Percentiles rank a stretch among this genome's conserved stretches.
Evolutionary conservation across 2,888 invertebrate genomes (phyloP).

Genomic region (Tricholauxania praeusta): DNA sequence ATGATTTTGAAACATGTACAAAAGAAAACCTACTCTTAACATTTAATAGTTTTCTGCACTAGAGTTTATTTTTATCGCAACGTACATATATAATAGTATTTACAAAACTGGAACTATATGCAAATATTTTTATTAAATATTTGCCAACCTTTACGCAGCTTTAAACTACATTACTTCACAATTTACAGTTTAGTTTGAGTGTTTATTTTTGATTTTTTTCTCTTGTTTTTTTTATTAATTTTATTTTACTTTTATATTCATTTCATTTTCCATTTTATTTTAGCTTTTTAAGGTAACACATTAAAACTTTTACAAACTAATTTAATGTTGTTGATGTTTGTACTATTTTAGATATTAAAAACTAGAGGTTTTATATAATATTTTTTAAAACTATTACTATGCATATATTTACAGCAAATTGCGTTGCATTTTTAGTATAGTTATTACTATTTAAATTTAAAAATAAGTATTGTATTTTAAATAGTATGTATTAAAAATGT

Average conservation of each 20-base stretch:
- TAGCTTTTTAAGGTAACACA: constrained; percentile 12
- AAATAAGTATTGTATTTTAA: too few relatives aligned
- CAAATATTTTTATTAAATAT: constrained; percentile 19
- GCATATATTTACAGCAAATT: constrained; percentile 21
- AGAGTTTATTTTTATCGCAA: neutral
- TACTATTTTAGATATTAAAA: constrained; percentile 34
- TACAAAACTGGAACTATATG: neutral
- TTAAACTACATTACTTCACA: neutral
- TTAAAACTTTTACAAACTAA: constrained; percentile 34
- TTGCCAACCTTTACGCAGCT: neutral
- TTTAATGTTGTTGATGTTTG: constrained; percentile 32
- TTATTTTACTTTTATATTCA: neutral
- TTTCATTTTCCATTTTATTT: constrained; percentile 16
- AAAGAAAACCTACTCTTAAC: constrained; percentile 21
- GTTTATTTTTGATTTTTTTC: constrained; percentile 7
- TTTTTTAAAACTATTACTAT: constrained; percentile 12
- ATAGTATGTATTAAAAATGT: too few relatives aligned
- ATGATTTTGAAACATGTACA: constrained; percentile 15
- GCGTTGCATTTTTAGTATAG: constrained; percentile 13
- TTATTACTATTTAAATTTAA: too few relatives aligned
- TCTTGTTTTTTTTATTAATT: constrained; percentile 3
- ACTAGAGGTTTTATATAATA: neutral
- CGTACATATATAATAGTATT: neutral
- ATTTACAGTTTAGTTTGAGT: constrained; percentile 8
- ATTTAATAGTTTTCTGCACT: constrained; percentile 17